phyloP scores from a whole-genome alignment of 2,113 vertebrate species.

The Erythrocercus mccallii region DNA sequence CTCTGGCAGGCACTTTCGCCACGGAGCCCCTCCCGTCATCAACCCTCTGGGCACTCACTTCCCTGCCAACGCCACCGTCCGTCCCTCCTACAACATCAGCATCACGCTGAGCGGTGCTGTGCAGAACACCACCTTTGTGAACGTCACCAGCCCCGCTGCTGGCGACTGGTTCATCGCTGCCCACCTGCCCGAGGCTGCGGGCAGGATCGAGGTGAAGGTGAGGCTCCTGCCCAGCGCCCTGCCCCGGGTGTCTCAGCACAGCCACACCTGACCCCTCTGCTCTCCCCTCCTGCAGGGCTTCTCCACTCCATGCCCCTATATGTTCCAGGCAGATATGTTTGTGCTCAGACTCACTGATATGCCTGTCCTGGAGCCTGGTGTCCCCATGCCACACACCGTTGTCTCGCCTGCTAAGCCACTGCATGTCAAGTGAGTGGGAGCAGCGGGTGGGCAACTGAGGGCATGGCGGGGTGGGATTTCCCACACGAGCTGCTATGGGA shows the following conservation, averaged over 20 bases:
- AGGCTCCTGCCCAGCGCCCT: not conserved
- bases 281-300: conserved; percentile 79
- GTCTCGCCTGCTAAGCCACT: conserved; percentile 67
- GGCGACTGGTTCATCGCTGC: conserved; percentile 92
- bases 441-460: not conserved
- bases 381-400: conserved; percentile 67
- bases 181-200: conserved; percentile 86
- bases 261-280: not conserved
- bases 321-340: conserved; percentile 92
- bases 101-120: conserved; percentile 56
- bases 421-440: conserved; percentile 85
- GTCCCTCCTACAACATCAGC: conserved; percentile 72
- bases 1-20: conserved; percentile 80
- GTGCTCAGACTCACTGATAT: conserved; percentile 79
- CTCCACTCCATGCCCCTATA: conserved; percentile 82
- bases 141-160: conserved; percentile 80
- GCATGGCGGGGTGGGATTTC: fast-evolving
- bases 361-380: conserved; percentile 76
- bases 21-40: conserved; percentile 90
- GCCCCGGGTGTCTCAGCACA: not conserved
- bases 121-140: conserved; percentile 77
- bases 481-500: fast-evolving
- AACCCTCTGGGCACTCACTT: conserved; percentile 82
- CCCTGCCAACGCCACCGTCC: conserved; percentile 74
- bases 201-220: conserved; percentile 94